These are phyloP conservation scores for Ceratitis capitata DNA, from an alignment of 1,140 invertebrate species.

Conservation along the genomic window DNA sequence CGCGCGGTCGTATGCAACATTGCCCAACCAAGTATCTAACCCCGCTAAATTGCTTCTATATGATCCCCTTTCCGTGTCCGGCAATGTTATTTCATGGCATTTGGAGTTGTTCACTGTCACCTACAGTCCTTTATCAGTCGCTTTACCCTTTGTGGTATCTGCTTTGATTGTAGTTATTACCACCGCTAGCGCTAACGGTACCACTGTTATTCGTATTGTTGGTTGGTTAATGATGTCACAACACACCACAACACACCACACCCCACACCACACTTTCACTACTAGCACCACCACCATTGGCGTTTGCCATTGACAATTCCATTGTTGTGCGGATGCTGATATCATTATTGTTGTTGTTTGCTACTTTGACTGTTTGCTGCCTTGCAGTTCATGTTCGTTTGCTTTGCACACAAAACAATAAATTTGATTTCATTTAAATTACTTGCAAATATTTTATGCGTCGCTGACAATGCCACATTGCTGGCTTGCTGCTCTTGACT, in stretches of 20 bases:
- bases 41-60: too few relatives aligned
- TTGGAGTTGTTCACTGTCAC: neutral
- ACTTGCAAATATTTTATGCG: conserved; percentile 33
- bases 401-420: neutral
- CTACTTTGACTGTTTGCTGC: neutral
- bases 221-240: too few relatives aligned
- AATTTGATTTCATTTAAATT: conserved; percentile 31
- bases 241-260: too few relatives aligned
- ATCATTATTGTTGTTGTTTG: neutral
- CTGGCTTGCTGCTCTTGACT: neutral
- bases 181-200: too few relatives aligned
- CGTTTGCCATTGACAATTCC: neutral
- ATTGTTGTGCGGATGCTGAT: neutral
- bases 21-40: too few relatives aligned
- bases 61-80: neutral
- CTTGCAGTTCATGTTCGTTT: neutral
- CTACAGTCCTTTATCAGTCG: neutral
- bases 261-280: neutral
- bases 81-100: neutral
- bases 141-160: neutral
- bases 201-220: neutral
- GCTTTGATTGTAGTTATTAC: neutral
- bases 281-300: too few relatives aligned
- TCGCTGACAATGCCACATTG: conserved; percentile 16
- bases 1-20: too few relatives aligned